phyloP scores from a whole-genome alignment of 2,113 vertebrate species.

The Plectropomus leopardus region DNA sequence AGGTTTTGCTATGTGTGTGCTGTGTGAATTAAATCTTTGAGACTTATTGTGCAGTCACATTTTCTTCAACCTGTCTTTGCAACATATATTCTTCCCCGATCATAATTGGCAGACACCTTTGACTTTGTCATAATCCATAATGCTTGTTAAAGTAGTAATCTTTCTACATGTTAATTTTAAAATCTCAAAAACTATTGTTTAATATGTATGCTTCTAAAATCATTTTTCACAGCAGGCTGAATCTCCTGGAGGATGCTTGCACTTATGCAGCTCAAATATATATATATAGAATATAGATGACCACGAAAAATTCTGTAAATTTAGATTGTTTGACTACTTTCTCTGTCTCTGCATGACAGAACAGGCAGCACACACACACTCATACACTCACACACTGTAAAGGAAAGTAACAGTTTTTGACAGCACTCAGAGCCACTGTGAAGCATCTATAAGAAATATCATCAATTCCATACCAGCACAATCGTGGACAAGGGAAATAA shows the following conservation, averaged over 20 bases:
- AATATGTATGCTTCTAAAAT: background rate
- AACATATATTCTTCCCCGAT: no score
- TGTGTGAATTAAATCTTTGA: background rate
- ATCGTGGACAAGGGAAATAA: background rate
- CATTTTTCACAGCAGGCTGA: background rate
- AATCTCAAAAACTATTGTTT: background rate
- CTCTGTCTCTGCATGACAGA: background rate
- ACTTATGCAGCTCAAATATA: background rate
- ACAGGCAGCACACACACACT: conserved; percentile 2
- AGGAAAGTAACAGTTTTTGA: background rate
- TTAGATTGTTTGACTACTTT: background rate
- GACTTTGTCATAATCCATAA: background rate
- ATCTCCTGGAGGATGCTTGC: background rate
- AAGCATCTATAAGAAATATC: background rate
- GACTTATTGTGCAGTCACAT: background rate
- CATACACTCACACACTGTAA: background rate
- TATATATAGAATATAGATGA: background rate
- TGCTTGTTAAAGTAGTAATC: background rate
- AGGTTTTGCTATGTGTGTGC: no score
- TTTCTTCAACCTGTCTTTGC: background rate
- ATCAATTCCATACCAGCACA: background rate
- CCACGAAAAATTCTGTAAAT: background rate
- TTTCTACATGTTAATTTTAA: background rate
- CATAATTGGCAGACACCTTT: background rate
- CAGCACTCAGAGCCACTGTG: background rate